Conservation (phyloP, 2,113 vertebrate species). For the Petromus typicus region DNA sequence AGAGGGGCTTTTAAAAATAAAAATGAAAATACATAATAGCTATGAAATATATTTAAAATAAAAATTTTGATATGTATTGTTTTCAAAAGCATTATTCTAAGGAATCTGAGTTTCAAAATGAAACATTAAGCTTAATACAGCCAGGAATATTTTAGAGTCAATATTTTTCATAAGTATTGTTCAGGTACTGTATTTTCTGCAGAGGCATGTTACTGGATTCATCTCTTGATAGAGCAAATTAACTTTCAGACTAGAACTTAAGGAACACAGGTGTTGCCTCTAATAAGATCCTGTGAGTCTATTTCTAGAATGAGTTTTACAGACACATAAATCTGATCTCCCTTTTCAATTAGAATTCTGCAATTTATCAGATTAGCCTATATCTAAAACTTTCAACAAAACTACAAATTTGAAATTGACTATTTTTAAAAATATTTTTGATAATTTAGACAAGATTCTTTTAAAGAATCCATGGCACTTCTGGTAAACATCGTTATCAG, state of each 20-base stretch:
- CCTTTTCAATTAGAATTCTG: constrained; percentile 55
- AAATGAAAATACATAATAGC: not conserved
- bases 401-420: constrained; percentile 71
- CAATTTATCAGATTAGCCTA: constrained; percentile 52
- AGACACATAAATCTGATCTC: constrained; percentile 65
- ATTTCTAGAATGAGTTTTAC: constrained; percentile 66
- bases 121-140: not conserved
- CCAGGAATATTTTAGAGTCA: not conserved
- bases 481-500: constrained; percentile 22
- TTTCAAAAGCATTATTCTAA: not conserved
- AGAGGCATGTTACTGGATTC: not conserved
- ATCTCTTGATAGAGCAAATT: constrained; percentile 23
- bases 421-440: constrained; percentile 74
- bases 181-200: constrained; percentile 18
- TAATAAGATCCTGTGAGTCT: constrained; percentile 31
- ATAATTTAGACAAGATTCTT: constrained; percentile 68
- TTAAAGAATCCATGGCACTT: constrained; percentile 66
- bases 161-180: constrained; percentile 34
- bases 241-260: constrained; percentile 60
- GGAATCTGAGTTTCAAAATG: not conserved
- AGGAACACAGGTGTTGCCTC: constrained; percentile 43
- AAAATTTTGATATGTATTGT: not conserved
- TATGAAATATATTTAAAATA: not conserved
- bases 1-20: not conserved
- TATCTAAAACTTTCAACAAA: constrained; percentile 74